Evolutionary conservation across 1,140 invertebrate species (phyloP).

Genomic region (Melanaphis sacchari): DNA sequence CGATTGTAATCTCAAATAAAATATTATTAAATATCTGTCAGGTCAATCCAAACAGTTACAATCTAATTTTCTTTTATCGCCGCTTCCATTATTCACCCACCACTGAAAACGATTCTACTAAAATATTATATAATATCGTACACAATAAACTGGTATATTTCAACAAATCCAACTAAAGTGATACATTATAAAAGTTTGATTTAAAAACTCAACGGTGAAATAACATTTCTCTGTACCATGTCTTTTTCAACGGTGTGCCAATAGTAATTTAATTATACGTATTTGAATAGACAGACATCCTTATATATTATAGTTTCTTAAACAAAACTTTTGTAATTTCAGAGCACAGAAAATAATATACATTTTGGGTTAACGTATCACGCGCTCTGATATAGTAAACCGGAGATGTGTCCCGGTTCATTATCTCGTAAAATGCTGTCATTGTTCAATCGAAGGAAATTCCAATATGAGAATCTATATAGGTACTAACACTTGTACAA

Average conservation of each 20-base stretch:
- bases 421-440: conserved; percentile 19
- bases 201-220: neutral
- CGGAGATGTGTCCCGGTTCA: neutral
- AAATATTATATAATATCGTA: neutral
- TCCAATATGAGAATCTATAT: neutral
- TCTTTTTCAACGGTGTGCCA: neutral
- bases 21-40: conserved; percentile 29
- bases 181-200: neutral
- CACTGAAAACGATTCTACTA: neutral
- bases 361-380: neutral
- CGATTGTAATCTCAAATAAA: neutral
- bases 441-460: conserved; percentile 3
- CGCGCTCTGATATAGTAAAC: neutral
- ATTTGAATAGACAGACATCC: conserved; percentile 6
- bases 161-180: neutral
- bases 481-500: neutral
- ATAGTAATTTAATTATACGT: neutral
- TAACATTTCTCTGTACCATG: neutral
- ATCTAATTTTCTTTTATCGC: conserved; percentile 19
- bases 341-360: neutral
- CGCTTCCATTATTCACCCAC: neutral
- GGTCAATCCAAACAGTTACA: neutral
- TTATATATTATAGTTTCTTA: conserved; percentile 4
- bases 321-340: conserved; percentile 33
- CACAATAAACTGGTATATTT: neutral